These are phyloP conservation scores for Apis cerana DNA, from an alignment of 1,140 invertebrate genomes.

Conservation along the genomic window DNA sequence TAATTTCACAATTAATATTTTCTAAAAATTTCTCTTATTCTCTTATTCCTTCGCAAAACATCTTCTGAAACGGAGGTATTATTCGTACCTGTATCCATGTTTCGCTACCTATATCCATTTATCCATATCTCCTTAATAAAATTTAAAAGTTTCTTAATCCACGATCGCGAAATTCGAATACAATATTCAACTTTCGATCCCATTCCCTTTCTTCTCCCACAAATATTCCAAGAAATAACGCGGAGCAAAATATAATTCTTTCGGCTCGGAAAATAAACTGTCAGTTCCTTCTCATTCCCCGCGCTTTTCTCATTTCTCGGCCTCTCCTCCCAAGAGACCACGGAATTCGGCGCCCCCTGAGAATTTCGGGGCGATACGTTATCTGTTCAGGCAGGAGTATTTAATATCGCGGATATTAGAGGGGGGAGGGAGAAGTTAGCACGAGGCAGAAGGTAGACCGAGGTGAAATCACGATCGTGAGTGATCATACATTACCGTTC, in stretches of 20 bases:
- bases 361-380: conserved; percentile 63
- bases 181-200: too few species aligned
- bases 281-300: neutral
- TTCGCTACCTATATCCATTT: too few species aligned
- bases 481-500: conserved; percentile 38
- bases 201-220: too few species aligned
- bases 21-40: too few species aligned
- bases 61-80: too few species aligned
- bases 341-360: conserved; percentile 55
- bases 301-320: conserved; percentile 36
- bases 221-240: too few species aligned
- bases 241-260: conserved; percentile 30
- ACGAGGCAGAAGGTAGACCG: conserved; percentile 10
- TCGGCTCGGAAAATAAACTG: conserved; percentile 25
- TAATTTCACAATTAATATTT: too few species aligned
- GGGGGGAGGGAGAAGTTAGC: conserved; percentile 23
- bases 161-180: too few species aligned
- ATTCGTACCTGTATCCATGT: too few species aligned
- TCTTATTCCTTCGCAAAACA: too few species aligned
- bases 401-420: conserved; percentile 65
- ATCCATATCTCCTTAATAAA: too few species aligned
- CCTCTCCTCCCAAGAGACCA: neutral
- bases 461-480: conserved; percentile 39
- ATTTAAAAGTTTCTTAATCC: too few species aligned
- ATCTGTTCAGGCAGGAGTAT: conserved; percentile 60